Percentiles rank a stretch among this genome's conserved stretches.
phyloP scores from a whole-genome alignment of 2,888 invertebrate genomes.

The Eumerus sabulonum region DNA sequence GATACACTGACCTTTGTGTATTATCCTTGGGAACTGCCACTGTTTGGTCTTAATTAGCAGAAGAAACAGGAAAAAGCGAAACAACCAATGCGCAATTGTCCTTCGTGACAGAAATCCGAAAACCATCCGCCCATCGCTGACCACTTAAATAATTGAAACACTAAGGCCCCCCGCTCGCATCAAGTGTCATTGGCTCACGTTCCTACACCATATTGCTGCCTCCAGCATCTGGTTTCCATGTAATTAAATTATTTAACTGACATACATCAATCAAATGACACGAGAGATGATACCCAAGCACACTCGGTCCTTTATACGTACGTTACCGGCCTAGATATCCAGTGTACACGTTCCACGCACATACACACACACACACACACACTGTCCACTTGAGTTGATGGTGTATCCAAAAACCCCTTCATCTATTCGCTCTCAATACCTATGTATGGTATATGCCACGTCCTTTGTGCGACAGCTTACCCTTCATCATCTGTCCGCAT shows the following conservation, averaged over 20 bases:
- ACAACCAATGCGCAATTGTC: too few species aligned
- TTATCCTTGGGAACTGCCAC: too few species aligned
- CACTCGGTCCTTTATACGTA: constrained; percentile 2
- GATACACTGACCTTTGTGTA: too few species aligned
- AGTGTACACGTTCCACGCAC: not conserved
- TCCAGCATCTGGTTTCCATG: constrained; percentile 60
- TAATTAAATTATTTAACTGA: constrained; percentile 69
- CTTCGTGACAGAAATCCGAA: too few species aligned
- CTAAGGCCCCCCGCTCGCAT: constrained; percentile 8
- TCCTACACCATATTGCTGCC: constrained; percentile 4
- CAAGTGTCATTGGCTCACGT: not conserved
- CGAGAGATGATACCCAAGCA: constrained; percentile 56
- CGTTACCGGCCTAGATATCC: constrained; percentile 1
- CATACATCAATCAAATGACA: constrained; percentile 68
- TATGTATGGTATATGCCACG: constrained; percentile 37
- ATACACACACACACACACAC: constrained; percentile 9
- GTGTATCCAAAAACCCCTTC: constrained; percentile 22
- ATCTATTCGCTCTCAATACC: constrained; percentile 28
- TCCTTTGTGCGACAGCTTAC: constrained; percentile 47
- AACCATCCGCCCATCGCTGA: too few species aligned
- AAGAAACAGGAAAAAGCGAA: too few species aligned
- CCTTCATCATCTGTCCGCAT: constrained; percentile 63
- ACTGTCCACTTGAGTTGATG: constrained; percentile 25
- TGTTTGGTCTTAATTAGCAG: too few species aligned
- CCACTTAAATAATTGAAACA: constrained; percentile 59